phyloP scores from a whole-genome alignment of 2,888 invertebrate species.

The Chorisops tibialis region DNA sequence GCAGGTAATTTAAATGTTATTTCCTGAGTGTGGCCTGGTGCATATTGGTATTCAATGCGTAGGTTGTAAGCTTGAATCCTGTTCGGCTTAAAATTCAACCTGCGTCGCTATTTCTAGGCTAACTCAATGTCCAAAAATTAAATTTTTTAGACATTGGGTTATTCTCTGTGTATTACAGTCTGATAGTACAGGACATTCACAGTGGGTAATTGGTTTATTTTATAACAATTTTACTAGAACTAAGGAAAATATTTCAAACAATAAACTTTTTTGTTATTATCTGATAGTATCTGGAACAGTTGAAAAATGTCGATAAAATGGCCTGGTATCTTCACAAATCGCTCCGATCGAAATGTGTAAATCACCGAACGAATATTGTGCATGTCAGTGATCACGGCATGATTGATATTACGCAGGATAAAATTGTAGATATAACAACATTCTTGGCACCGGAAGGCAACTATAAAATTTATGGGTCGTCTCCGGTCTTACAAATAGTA shows the following conservation, averaged over 20 bases:
- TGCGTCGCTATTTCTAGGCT: no score
- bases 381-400: slow-evolving; percentile 74
- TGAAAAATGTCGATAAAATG: background rate
- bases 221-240: no score
- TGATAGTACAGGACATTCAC: no score
- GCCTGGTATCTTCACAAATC: slow-evolving; percentile 39
- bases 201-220: no score
- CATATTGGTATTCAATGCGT: no score
- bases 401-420: slow-evolving; percentile 53
- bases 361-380: slow-evolving; percentile 60
- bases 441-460: slow-evolving; percentile 47
- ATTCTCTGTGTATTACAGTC: no score
- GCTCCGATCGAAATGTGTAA: slow-evolving; percentile 55
- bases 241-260: background rate
- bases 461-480: slow-evolving; percentile 51
- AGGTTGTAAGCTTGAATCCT: no score
- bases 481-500: slow-evolving; percentile 60
- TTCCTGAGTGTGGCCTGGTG: no score
- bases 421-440: slow-evolving; percentile 46
- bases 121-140: no score
- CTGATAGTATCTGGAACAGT: background rate
- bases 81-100: no score
- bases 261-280: background rate
- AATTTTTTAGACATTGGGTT: no score
- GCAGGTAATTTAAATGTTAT: no score